These are phyloP conservation scores for Lagopus leucura DNA, from an alignment of 2,113 vertebrate genomes.

Conservation along the genomic window DNA sequence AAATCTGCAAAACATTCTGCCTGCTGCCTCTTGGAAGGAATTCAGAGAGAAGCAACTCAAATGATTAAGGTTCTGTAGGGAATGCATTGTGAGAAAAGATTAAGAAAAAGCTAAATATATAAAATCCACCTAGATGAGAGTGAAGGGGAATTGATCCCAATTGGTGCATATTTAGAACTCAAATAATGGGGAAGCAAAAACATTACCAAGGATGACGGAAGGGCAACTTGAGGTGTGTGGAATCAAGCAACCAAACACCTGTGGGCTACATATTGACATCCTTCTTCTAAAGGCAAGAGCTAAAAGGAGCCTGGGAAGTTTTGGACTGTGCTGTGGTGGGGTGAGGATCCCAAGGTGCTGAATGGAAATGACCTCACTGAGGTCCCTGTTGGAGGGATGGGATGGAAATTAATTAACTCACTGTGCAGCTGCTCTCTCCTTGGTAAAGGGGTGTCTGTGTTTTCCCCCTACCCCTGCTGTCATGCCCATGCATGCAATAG, in stretches of 20 bases:
- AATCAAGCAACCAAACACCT: background rate
- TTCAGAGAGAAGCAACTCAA: constrained; percentile 57
- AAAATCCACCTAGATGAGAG: constrained; percentile 26
- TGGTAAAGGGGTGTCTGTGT: background rate
- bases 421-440: background rate
- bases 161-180: background rate
- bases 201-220: background rate
- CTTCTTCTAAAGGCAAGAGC: background rate
- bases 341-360: accelerated
- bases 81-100: constrained; percentile 45
- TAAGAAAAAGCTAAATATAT: constrained; percentile 40
- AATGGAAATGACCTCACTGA: background rate
- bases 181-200: constrained; percentile 9
- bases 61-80: constrained; percentile 50
- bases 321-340: background rate
- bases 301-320: background rate
- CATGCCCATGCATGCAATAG: background rate
- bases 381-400: background rate
- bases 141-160: constrained; percentile 5
- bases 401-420: background rate
- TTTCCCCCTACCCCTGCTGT: background rate
- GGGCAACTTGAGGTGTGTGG: background rate
- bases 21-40: constrained; percentile 17
- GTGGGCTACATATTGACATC: background rate
- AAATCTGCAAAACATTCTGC: constrained; percentile 34